Evolutionary conservation across 2,113 vertebrate genomes (phyloP), one percentile per base, ranked within the genome.

Genomic region (Hirundichthys speculiger): DNA sequence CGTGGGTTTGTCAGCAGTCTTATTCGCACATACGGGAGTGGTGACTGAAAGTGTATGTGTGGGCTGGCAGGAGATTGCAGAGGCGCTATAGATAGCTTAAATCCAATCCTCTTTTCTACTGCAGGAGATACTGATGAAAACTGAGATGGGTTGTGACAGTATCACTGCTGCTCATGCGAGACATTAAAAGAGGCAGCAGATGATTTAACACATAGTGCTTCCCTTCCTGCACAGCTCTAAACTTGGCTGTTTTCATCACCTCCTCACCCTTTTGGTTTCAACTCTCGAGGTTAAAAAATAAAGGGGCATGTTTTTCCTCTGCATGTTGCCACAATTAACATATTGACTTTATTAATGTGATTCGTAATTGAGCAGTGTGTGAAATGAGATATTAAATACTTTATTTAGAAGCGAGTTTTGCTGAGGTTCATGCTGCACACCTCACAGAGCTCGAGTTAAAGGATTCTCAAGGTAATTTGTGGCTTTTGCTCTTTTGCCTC

Each of bases 61-160:
- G 53, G 47, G 76, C 52, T 69, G 73, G 57, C 41, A 62, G 54
- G 27, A 66, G 75, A 86, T 85, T 85, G 79, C 62, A 30, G 27
- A 54, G 16, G 51, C 60, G 64, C 79, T 77, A 73, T 83, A 70
- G 80, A 84, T 87, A 84, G 73, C 67, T 66, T 87, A 59, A 85
- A 85, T 86, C 75, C 79, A 85, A 85, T 82, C 78, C 64, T 64
- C 10, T 78, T 72, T 79, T 60, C 83, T 78, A 66, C 69, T 71
- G 51, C 60, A 70, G 65, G 66, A 77, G 75, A 89, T 86, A 83
- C 70, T 79, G 88, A 90, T 93, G 89, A 89, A 85, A 90, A 75
- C 62, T 4, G 39, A 76, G 85, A 91, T 89, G 72, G 58, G 64
- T 58, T 77, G 64, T n/a, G 79, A 84, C 86, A 88, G 74, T 84